Evolutionary conservation across 2,113 vertebrate species (phyloP), one percentile per base, ranked within the genome.

Genomic region (Trichomycterus rosablanca): DNA sequence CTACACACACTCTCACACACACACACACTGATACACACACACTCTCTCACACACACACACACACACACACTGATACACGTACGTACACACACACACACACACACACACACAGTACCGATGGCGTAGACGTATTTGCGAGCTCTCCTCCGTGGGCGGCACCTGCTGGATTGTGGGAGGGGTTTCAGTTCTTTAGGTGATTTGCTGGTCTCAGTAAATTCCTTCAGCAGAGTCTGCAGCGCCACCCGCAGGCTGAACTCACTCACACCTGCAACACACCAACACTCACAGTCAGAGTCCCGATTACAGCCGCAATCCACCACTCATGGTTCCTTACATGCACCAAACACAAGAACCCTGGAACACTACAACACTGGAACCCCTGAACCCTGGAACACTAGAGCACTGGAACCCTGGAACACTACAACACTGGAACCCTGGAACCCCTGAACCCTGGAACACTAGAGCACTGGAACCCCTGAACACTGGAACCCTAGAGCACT

Each of bases 111-210:
- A 11, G 44, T 74, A 99, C 96, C 96, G 82, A 99, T 91, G 59
- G 92, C 92, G 72, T 99, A 99, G 66, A 99, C 91, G 81, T 92
- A 99, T 78, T 99, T 99, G 72, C 96, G 90, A 49, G 96, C 96
- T 86, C 97, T 99, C 77, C 90, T 91, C 75, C 95, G 88, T 26
- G 96, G 96, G 64, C 92, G 89, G 80, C 89, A 89, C 76, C 93
- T 95, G 71, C 88, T 83, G 45, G 91, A 87, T 59, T 97, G 93
- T 37, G 90, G 79, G 71, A 93, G 89, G 80, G 90, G 82, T 78
- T 95, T 97, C 75, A 86, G 92, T 70, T 97, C 93, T 85, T 97
- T 95, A 55, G 91, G 85, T 74, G 89, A 91, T 76, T 91, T 96
- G 78, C 81, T 86, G 57, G 93, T 88, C 74, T 98, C 94, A 56